Conservation (phyloP, 2,113 vertebrate genomes). For the Acrocephalus kingi region DNA sequence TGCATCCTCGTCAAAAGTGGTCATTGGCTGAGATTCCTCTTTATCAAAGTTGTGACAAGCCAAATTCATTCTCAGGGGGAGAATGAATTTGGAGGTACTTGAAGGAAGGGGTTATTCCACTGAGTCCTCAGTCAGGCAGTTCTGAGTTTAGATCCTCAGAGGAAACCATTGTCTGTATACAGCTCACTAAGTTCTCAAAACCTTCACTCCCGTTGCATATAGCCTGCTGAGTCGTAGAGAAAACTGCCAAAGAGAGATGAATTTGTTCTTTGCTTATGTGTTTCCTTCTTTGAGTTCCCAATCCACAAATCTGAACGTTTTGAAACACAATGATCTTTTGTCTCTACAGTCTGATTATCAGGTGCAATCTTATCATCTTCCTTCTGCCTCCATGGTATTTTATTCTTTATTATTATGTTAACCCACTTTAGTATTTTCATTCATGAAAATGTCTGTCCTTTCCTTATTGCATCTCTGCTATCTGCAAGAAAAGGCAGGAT, state of each 20-base stretch:
- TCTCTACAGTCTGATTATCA: not conserved
- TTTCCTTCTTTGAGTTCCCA: not conserved
- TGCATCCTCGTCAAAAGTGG: fast-evolving
- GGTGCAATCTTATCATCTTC: not conserved
- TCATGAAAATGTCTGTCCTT: not conserved
- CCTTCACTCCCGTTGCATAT: not conserved
- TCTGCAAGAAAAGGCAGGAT: not conserved
- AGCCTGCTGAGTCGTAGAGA: not conserved
- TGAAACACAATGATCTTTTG: not conserved
- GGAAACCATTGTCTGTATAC: not conserved
- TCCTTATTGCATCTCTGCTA: not conserved
- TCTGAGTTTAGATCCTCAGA: not conserved
- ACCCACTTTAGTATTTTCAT: not conserved
- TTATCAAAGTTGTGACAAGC: not conserved
- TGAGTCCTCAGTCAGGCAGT: not conserved
- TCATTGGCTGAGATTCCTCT: not conserved
- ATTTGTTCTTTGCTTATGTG: not conserved
- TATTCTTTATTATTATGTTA: not conserved
- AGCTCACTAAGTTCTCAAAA: not conserved
- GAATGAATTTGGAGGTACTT: not conserved
- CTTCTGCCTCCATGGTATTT: not conserved
- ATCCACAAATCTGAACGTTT: not conserved
- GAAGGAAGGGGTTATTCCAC: not conserved
- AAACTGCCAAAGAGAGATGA: not conserved
- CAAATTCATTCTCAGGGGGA: not conserved